Base-by-base conservation (phyloP, 2,113 vertebrate genomes). In the Sula dactylatra region DNA sequence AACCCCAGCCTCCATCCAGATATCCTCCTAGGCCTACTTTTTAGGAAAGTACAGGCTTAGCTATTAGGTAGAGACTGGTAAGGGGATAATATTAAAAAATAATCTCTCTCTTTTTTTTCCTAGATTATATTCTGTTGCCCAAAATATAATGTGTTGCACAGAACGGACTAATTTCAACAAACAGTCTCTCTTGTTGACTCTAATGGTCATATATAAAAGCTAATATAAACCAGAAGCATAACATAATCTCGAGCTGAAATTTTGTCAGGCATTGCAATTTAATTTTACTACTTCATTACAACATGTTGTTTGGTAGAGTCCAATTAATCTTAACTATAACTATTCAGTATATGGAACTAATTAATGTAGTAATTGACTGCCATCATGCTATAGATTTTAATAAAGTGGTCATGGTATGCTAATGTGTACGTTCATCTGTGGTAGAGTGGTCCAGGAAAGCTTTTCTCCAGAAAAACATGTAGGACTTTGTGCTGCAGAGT, bases 201-300 rank as follows among this genome's bases (percentile, higher is more conserved):
- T 40, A 82, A 67, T n/a, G 36, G 27, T 5, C 74, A 79, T 64
- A 89, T 77, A 79, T 64, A 89, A 89, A 97, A 93, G 65, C 82
- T 40, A 85, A 94, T 92, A 95, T 62, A 58, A 88, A 72, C 50
- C 36, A 62, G 81, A 92, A 76, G 62, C 38, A 47, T 38, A 85
- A 58, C 72, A 71, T 66, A 93, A 91, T 82, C 44, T 93, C 56
- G 38, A 78, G 49, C 14, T 94, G 88, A 95, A 95, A 92, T 86
- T 93, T 82, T 86, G 76, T 74, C 93, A 95, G 80, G 78, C 62
- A 86, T 50, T 96, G 54, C 65, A 95, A 85, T 95, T 91, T 86
- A 73, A 72, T 93, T 95, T 97, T 94, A 91, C 84, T 92, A 83
- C 82, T 79, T 90, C 89, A 76, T 95, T 97, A 93, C 50, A 69